Evolutionary conservation across 1,140 invertebrate genomes (phyloP), one percentile per base, ranked within the genome.

Genomic region (Apis dorsata): DNA sequence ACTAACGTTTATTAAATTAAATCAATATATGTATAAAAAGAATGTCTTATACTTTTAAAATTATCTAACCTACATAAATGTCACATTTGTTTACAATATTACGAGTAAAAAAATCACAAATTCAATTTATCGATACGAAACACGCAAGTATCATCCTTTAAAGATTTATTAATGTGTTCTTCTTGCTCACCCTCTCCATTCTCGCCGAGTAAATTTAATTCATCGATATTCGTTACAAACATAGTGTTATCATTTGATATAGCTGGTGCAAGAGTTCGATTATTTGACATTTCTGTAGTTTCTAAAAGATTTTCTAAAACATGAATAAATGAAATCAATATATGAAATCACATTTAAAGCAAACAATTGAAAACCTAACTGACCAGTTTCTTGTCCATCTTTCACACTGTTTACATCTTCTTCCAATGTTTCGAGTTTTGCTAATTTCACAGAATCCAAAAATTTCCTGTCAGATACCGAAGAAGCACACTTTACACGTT

Each of bases 191-290:
- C 49, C 49, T 91, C 85, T 19, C 17, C 78, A 71, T 44, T 80
- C 28, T 91, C 91, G 21, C 92, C 91, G 2, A 92, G 84, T 57
- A 93, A 79, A 84, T 92, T 91, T 17, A 93, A 79, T 44, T 93
- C 89, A 49, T 90, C 81, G 59, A 93, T 91, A 69, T 90, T 86
- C 7, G 89, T 91, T 19, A 77, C 72, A 34, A 86, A 92, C 59
- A 62, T 65, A 2, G 62, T 66, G 8, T 63, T 70, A 19, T 17
- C n/a, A 21, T 86, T 69, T 13, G n/a, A 5, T 1, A n/a, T 10
- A 3, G 49, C 1, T 21, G 65, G 10, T 4, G 28, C 2, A n/a
- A 55, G 24, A 21, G 10, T 73, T 8, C 13, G 28, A 11, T 53
- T 69, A 5, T 28, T n/a, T 19, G 69, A 44, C n/a, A 59, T 24